These are phyloP conservation scores for Pseudomyrmex pallidus DNA, from an alignment of 1,140 invertebrate genomes.

Conservation along the genomic window DNA sequence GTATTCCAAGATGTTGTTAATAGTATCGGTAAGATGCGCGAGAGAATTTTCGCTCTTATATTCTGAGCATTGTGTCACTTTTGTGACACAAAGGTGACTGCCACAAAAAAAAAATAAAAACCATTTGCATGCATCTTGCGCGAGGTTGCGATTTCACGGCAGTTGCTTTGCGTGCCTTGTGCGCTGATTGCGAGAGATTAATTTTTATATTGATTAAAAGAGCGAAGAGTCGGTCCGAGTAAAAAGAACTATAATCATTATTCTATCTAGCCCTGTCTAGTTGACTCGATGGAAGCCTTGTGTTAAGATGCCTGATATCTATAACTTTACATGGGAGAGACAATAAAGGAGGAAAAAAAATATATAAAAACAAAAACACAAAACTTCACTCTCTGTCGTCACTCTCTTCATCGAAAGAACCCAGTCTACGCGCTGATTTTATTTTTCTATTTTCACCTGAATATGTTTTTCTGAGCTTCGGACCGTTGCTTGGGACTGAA, in stretches of 20 bases:
- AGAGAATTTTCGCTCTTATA: conserved; percentile 26
- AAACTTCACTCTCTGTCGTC: conserved; percentile 63
- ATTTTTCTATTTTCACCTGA: conserved; percentile 21
- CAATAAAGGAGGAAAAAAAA: conserved; percentile 74
- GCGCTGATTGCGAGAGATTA: neutral
- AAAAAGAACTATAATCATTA: conserved; percentile 11
- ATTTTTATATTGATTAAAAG: conserved; percentile 11
- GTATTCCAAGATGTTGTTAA: conserved; percentile 56
- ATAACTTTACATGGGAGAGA: conserved; percentile 52
- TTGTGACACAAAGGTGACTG: conserved; percentile 16
- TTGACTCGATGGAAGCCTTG: conserved; percentile 53
- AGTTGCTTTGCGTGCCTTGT: neutral
- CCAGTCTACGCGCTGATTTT: conserved; percentile 34
- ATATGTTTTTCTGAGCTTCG: neutral
- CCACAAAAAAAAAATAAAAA: neutral
- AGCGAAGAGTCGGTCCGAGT: neutral
- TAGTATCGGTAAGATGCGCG: conserved; percentile 17
- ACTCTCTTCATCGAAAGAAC: conserved; percentile 39
- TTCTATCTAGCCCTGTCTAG: conserved; percentile 62
- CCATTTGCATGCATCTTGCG: neutral
- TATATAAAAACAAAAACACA: conserved; percentile 61
- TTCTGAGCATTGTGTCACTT: neutral
- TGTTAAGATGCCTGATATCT: conserved; percentile 42
- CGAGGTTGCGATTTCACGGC: neutral
- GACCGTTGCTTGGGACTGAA: conserved; percentile 28